Conservation (phyloP, 1,140 invertebrate species). For the Caenorhabditis inopinata region DNA sequence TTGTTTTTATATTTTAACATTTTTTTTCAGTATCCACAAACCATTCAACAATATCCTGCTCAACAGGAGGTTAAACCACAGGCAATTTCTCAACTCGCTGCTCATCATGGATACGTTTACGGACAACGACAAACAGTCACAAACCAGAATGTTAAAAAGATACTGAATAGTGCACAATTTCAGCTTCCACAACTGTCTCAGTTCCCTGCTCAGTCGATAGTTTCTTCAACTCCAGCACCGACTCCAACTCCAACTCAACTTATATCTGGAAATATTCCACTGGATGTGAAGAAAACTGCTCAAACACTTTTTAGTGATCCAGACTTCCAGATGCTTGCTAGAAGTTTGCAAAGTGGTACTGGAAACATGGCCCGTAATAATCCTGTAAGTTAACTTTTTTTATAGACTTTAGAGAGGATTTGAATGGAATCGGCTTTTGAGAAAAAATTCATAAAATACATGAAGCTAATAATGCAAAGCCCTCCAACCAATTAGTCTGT, state of each 20-base stretch:
- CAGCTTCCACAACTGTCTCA: background rate
- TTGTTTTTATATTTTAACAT: background rate
- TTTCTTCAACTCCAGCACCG: background rate
- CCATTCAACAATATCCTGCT: slow-evolving; percentile 9
- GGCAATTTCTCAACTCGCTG: background rate
- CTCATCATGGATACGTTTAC: background rate
- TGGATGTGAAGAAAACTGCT: slow-evolving; percentile 1
- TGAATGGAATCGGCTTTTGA: too few species aligned
- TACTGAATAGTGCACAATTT: background rate
- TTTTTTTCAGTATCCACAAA: background rate
- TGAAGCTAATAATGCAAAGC: too few species aligned
- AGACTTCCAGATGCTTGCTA: slow-evolving; percentile 3
- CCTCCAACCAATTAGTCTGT: too few species aligned
- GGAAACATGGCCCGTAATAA: background rate
- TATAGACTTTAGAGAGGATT: too few species aligned
- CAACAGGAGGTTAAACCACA: slow-evolving; percentile 11
- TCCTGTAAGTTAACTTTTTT: background rate
- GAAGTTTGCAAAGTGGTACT: slow-evolving; percentile 4
- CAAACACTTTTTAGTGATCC: slow-evolving; percentile 5
- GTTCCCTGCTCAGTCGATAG: background rate
- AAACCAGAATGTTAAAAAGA: too few species aligned
- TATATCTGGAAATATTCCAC: background rate
- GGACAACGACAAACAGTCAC: background rate
- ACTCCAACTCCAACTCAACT: background rate
- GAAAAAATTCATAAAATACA: too few species aligned